Conservation (phyloP, 2,113 vertebrate genomes). For the Menura novaehollandiae region DNA sequence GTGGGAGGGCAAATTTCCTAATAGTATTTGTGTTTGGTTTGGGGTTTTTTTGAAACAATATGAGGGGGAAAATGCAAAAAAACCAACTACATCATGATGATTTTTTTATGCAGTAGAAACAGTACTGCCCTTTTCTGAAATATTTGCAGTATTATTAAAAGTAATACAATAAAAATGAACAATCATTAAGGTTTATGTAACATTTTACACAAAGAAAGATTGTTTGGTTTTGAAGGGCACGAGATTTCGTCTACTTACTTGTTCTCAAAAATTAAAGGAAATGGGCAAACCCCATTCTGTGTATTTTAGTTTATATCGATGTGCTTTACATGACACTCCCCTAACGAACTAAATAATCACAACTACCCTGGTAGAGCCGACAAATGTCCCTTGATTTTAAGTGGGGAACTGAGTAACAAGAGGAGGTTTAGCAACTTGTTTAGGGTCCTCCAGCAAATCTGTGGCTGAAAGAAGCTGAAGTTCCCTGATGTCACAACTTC, state of each 20-base stretch:
- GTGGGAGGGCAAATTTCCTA: conserved; percentile 63
- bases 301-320: neutral
- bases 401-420: neutral
- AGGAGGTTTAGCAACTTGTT: neutral
- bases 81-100: conserved; percentile 42
- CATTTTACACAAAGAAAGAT: conserved; percentile 74
- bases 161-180: conserved; percentile 45
- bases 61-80: neutral
- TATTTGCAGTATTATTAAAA: conserved; percentile 82
- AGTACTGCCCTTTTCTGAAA: conserved; percentile 76
- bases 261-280: conserved; percentile 90
- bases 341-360: neutral
- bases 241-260: conserved; percentile 75
- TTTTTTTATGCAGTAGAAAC: conserved; percentile 85
- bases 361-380: neutral
- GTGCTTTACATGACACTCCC: neutral
- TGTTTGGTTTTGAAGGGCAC: conserved; percentile 80
- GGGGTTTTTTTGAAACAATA: conserved; percentile 32
- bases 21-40: conserved; percentile 50
- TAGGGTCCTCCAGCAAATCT: neutral
- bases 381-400: neutral
- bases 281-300: conserved; percentile 13
- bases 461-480: neutral
- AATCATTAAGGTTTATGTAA: conserved; percentile 65
- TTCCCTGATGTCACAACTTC: neutral